These are phyloP conservation scores for Distichodus sexfasciatus DNA, from an alignment of 2,797 vertebrate species.

Conservation along the genomic window DNA sequence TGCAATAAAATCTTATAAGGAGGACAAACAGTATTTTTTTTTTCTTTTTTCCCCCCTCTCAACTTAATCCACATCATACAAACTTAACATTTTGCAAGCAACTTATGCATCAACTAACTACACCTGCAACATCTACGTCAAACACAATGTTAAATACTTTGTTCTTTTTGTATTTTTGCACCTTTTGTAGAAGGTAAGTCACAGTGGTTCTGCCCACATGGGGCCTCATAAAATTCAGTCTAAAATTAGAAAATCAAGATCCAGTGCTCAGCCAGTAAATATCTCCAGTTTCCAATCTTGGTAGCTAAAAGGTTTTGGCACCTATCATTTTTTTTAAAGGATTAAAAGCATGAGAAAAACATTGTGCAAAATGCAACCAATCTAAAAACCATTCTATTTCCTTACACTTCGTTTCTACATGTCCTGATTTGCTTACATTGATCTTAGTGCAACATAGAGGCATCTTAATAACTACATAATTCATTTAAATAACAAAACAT, in stretches of 20 bases:
- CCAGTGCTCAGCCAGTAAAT: constrained; percentile 13
- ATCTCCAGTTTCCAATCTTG: constrained; percentile 1
- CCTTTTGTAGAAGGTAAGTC: constrained; percentile 46
- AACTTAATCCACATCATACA: constrained; percentile 6
- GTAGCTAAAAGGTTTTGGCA: constrained; percentile 37
- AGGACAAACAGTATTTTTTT: constrained; percentile 3
- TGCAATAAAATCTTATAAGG: constrained; percentile 12
- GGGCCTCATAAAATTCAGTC: constrained; percentile 41
- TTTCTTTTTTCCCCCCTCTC: neutral
- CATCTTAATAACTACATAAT: constrained; percentile 39
- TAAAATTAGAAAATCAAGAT: constrained; percentile 46
- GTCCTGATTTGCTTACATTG: constrained; percentile 39
- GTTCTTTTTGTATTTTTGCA: constrained; percentile 34
- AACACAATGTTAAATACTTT: constrained; percentile 31
- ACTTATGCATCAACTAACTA: constrained; percentile 21
- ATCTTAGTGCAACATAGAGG: constrained; percentile 50
- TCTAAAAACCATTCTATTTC: constrained; percentile 34
- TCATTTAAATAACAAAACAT: constrained; percentile 30
- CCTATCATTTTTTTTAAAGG: neutral
- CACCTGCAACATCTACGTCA: constrained; percentile 28
- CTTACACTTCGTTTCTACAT: constrained; percentile 22
- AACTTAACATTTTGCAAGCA: constrained; percentile 35
- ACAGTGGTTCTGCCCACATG: constrained; percentile 51
- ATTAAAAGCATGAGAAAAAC: constrained; percentile 31
- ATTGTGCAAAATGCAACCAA: constrained; percentile 50